Conservation (phyloP, 2,797 vertebrate genomes). For the Poecilia picta region DNA sequence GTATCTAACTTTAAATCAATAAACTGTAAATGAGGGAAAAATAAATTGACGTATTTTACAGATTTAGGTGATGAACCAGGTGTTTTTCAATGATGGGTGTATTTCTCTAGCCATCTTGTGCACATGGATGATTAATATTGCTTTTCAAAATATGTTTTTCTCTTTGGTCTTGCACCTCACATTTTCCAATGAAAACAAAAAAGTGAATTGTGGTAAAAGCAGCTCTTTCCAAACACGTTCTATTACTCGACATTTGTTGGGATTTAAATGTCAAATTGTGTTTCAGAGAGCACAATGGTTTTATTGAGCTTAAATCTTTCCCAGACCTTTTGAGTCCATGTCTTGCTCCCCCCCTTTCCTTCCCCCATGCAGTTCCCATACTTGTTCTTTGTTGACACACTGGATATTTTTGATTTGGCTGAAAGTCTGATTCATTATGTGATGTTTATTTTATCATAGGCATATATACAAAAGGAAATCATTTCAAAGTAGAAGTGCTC, state of each 20-base stretch:
- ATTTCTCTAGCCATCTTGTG: neutral
- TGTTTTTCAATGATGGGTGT: neutral
- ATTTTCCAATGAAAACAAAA: neutral
- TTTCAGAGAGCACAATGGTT: neutral
- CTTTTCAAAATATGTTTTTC: neutral
- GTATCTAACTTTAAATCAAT: neutral
- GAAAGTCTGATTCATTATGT: neutral
- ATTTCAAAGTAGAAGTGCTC: neutral
- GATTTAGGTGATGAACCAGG: neutral
- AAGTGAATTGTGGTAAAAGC: neutral
- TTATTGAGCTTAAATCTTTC: conserved; percentile 10
- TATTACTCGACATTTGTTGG: neutral
- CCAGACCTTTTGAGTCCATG: conserved; percentile 10
- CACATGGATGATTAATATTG: neutral
- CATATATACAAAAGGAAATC: neutral
- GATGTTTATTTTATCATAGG: neutral
- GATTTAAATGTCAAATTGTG: conserved; percentile 5
- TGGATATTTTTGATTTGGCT: neutral
- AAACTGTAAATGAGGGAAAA: neutral
- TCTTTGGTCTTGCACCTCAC: neutral
- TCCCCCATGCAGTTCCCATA: conserved; percentile 24
- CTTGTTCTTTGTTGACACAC: neutral
- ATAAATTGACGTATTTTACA: neutral
- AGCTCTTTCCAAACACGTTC: neutral
- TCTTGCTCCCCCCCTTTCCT: conserved; percentile 1